Evolutionary conservation across 35 echinoderm and acorn worm genomes (phyloP), one percentile per base, ranked within the genome.

Genomic region (Chiridota heheva): DNA sequence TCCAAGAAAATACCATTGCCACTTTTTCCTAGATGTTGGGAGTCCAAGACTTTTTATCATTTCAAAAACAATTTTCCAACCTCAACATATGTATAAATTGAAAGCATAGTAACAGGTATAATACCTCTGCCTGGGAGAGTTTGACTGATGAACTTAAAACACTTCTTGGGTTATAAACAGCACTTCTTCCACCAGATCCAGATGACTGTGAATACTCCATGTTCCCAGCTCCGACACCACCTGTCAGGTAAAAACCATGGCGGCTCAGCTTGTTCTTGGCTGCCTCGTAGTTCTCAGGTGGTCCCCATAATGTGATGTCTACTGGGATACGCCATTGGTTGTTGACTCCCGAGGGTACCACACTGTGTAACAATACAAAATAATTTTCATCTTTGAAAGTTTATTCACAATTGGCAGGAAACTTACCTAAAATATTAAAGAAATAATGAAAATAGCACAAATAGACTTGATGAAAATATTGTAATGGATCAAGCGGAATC

Each of bases 281-380:
- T 13, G 56, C 40, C 16, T 60, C 82, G 31, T 74, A n/a, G 29
- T 87, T 86, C 24, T 86, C 82, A 32, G 33, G 58, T 13, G 40
- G 63, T 2, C 87, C 92, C 87, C 87, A 90, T 15, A 96, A 60
- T 17, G 92, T 82, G 7, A 96, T 89, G 45, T 96, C 85, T 12
- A 96, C 83, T 2, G 92, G 92, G 28, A 96, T 90, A 7, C 76
- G 68, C 29, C 62, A 96, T 8, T n/a, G 13, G 69, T 96, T 96
- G 36, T 70, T 82, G 45, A 83, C 63, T 7, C 92, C 92, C 2
- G 37, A 86, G 1, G 92, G 92, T 8, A 96, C 87, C 16, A 96
- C 72, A 5, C 92, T 91, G 73, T 46, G 44, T 51, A 28, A 72
- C 25, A 42, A 38, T 20, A 86, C 62, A 63, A 25, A 64, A 40